Evolutionary conservation across 2,888 invertebrate genomes (phyloP), one percentile per base, ranked within the genome.

Genomic region (Pammene aurita): DNA sequence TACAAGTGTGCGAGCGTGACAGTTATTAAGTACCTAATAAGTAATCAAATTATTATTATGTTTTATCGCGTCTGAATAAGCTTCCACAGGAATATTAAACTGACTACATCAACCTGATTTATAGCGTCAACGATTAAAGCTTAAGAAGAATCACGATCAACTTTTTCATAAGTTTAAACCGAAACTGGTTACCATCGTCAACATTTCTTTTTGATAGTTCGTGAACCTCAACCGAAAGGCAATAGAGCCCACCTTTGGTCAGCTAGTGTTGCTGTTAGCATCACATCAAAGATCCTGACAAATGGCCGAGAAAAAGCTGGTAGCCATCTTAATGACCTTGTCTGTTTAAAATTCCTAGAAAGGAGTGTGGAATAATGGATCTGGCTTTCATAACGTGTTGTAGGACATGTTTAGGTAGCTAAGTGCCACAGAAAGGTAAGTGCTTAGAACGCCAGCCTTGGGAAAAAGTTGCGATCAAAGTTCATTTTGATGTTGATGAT

Each of bases 341-440:
- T 50, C 38, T 16, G 16, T 41, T 50, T 62, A 41, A 52, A 35
- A 62, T 62, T 52, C 58, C 50, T 52, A 42, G 65, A 72, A 71
- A 72, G 71, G 74, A 74, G 71, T 10, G 55, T 68, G 69, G 38
- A 66, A 60, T 69, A 56, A 55, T 70, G 64, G 66, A 69, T 38
- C 42, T 56, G 52, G 34, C 18, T 67, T 50, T 70, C 48, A 38
- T 42, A 65, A 55, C 60, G 48, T 11, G 54, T 58, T 26, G 42
- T 57, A n/a, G 42, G 16, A 13, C n/a, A 57, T 11, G 41, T 54
- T 54, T 13, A 34, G 7, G 11, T 50, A 52, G 6, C 0, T 26
- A 11, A 48, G 48, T 7, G 7, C 14, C n/a, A n/a, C n/a, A n/a
- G n/a, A n/a, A n/a, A n/a, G 6, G 5, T 26, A 11, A 48, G 48